Percentiles rank a stretch among this genome's conserved stretches.
These are phyloP conservation scores for Ctenopoma multispine DNA, from an alignment of 2,797 vertebrate species.

Conservation along the genomic window DNA sequence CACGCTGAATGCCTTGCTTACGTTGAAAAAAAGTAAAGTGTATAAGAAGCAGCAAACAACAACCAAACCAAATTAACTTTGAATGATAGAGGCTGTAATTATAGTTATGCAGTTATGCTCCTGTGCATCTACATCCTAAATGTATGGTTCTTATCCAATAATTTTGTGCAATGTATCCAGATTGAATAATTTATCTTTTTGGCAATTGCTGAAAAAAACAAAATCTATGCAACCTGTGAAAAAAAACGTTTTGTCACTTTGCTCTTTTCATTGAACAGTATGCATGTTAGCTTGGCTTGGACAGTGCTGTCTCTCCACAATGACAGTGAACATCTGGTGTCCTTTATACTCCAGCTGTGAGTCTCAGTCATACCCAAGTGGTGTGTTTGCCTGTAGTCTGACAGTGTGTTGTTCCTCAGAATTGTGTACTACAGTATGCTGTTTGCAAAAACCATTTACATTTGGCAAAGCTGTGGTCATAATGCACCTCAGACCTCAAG, in stretches of 20 bases:
- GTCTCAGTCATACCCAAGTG: conserved; percentile 24
- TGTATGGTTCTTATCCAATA: not conserved
- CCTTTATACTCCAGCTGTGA: conserved; percentile 55
- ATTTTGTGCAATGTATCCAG: not conserved
- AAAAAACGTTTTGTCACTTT: not conserved
- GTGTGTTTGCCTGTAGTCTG: conserved; percentile 17
- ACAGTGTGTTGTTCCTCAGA: conserved; percentile 12
- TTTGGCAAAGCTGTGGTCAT: not conserved
- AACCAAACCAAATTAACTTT: not conserved
- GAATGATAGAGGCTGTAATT: not conserved
- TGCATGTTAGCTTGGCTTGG: conserved; percentile 21
- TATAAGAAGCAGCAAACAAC: not conserved
- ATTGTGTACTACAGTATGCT: conserved; percentile 1
- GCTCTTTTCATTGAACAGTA: conserved; percentile 8
- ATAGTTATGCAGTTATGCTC: not conserved
- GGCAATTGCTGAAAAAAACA: not conserved
- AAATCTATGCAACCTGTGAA: not conserved
- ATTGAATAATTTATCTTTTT: not conserved
- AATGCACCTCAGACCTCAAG: not conserved
- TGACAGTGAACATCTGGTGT: conserved; percentile 53
- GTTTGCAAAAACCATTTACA: not conserved
- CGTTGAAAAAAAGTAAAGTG: not conserved
- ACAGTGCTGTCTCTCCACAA: conserved; percentile 14
- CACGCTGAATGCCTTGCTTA: conserved; percentile 5
- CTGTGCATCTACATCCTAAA: not conserved